Conservation (phyloP, 1,140 invertebrate species). For the Geopemphigus sp. region DNA sequence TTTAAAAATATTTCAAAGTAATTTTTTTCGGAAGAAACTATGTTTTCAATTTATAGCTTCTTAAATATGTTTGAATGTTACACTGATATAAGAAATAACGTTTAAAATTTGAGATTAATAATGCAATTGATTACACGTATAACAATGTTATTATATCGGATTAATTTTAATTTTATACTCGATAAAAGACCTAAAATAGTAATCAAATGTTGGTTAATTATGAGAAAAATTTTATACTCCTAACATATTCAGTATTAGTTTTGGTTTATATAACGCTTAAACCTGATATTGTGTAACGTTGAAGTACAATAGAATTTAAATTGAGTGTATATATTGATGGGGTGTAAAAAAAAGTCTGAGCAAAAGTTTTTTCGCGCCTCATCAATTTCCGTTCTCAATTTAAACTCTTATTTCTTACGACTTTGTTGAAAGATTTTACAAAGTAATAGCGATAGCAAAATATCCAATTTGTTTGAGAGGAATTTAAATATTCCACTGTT, state of each 20-base stretch:
- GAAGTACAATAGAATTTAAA: slow-evolving; percentile 19
- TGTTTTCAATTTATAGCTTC: too few relatives aligned
- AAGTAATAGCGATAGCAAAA: slow-evolving; percentile 13
- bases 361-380: slow-evolving; percentile 45
- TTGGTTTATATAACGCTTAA: not conserved
- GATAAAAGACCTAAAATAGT: too few relatives aligned
- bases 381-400: slow-evolving; percentile 34
- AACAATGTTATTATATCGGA: too few relatives aligned
- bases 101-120: too few relatives aligned
- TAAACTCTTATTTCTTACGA: slow-evolving; percentile 16
- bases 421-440: slow-evolving; percentile 26
- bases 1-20: too few relatives aligned
- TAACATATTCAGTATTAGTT: not conserved
- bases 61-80: too few relatives aligned
- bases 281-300: not conserved
- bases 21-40: too few relatives aligned
- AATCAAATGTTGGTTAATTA: too few relatives aligned
- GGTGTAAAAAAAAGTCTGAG: slow-evolving; percentile 15
- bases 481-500: not conserved
- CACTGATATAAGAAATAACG: too few relatives aligned
- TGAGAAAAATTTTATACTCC: too few relatives aligned
- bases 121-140: too few relatives aligned
- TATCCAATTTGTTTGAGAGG: not conserved
- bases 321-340: slow-evolving; percentile 11
- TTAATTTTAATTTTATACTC: too few relatives aligned